Evolutionary conservation across 1,140 invertebrate genomes (phyloP).

Genomic region (Rhysida immarginata): DNA sequence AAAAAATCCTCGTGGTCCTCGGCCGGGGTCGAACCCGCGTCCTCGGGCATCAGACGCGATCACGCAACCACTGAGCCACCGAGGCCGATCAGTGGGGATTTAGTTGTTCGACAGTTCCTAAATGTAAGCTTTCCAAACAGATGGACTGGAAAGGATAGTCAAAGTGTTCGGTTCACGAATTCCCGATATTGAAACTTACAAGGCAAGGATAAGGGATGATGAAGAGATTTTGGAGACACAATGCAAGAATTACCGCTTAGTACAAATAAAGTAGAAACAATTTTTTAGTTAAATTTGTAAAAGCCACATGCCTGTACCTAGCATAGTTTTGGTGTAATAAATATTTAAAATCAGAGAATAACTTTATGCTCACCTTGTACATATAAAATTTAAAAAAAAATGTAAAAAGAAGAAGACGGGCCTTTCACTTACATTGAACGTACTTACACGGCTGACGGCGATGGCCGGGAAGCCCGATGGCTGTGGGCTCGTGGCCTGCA

Average conservation of each 20-base stretch:
- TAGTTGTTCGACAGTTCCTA: too few relatives aligned
- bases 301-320: conserved; percentile 6
- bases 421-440: conserved; percentile 36
- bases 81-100: too few relatives aligned
- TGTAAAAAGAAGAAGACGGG: conserved; percentile 77
- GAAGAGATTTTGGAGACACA: too few relatives aligned
- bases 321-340: background rate
- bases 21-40: too few relatives aligned
- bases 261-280: conserved; percentile 4
- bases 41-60: too few relatives aligned
- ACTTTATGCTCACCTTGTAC: background rate
- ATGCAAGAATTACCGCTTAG: background rate
- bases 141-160: too few relatives aligned
- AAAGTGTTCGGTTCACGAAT: too few relatives aligned
- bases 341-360: background rate
- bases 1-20: too few relatives aligned
- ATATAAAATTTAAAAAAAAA: conserved; percentile 41
- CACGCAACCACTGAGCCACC: too few relatives aligned
- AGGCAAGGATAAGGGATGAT: too few relatives aligned
- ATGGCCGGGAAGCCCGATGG: conserved; percentile 72
- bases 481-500: conserved; percentile 81
- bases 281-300: conserved; percentile 7
- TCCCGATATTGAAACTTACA: too few relatives aligned
- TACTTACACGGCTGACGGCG: conserved; percentile 49
- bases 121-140: too few relatives aligned